Base-by-base conservation (phyloP, 2,113 vertebrate genomes). In the Scolopax mira region DNA sequence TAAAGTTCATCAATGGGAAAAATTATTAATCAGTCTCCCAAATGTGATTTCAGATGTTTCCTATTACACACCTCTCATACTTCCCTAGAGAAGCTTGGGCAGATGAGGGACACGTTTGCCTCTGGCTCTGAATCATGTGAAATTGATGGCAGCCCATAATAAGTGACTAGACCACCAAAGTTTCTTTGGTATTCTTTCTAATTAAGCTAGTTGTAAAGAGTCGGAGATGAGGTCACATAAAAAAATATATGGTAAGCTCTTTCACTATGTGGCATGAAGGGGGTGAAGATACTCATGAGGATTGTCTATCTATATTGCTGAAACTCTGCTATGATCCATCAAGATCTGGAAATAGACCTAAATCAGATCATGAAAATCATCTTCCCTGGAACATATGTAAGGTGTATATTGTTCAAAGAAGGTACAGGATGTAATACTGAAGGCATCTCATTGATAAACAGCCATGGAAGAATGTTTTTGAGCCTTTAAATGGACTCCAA, bases 1-100 rank as follows among this genome's bases (percentile, higher is more conserved):
- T 19, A 51, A 60, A 66, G 27, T 18, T 78, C 55, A 86, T 21
- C 27, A 62, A 51, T 9, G 10, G 31, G n/a, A 1, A 42, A 11
- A 78, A 62, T 13, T 18, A 88, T 51, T 55, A 72, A 67, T 44
- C 33, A 44, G 22, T 41, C 17, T 82, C 46, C 25, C 8, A 31
- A 62, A 65, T 3, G 4, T 41, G 23, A 28, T 84, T 86, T 60
- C 4, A 27, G 3, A 54, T 54, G 11, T 42, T 74, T 42, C 4
- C 9, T 57, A 0, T 55, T 27, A 4, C 0, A 5, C 5, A 9
- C 9, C 4, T 10, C 64, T 92, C 25, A n/a, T 1, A 7, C 15
- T 44, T 67, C 16, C 31, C 48, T 44, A n/a, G 41, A 60, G 72
- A 78, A 73, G 11, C 18, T 46, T 23, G 28, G 51, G 42, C 9